Percentiles rank a stretch among this genome's conserved stretches.
Conservation (phyloP, 2,113 vertebrate species). For the Polypterus senegalus region DNA sequence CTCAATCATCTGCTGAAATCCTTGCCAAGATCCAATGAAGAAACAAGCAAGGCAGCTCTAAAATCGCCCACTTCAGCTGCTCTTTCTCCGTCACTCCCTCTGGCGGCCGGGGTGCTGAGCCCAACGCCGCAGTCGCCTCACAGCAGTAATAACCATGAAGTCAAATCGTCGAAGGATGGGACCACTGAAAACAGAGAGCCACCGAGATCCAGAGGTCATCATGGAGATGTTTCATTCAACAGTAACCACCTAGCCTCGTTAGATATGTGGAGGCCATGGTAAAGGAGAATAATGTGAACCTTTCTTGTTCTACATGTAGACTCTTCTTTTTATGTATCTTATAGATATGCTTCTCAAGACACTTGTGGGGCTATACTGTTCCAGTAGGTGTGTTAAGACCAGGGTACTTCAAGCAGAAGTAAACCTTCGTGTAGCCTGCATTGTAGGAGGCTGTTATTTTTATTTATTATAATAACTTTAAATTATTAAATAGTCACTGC, state of each 20-base stretch:
- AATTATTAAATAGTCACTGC: conserved; percentile 55
- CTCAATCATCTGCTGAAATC: conserved; percentile 74
- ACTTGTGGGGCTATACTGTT: conserved; percentile 59
- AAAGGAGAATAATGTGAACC: conserved; percentile 26
- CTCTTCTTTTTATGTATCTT: conserved; percentile 72
- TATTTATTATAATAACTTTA: conserved; percentile 76
- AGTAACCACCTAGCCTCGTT: conserved; percentile 44
- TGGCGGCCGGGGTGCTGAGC: conserved; percentile 7
- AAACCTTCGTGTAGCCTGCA: conserved; percentile 68
- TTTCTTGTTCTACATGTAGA: conserved; percentile 40
- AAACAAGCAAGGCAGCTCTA: conserved; percentile 23
- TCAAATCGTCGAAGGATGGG: conserved; percentile 17
- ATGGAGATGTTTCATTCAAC: conserved; percentile 37
- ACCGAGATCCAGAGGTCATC: conserved; percentile 26
- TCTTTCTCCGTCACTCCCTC: conserved; percentile 8
- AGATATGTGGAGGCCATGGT: conserved; percentile 84
- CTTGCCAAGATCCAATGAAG: conserved; percentile 49
- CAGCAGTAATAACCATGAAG: conserved; percentile 19
- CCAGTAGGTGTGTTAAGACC: conserved; percentile 65
- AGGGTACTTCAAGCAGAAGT: conserved; percentile 77
- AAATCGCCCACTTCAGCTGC: conserved; percentile 15
- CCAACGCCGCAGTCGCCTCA: conserved; percentile 6
- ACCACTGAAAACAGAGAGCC: conserved; percentile 22
- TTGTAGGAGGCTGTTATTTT: conserved; percentile 79
- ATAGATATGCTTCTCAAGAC: conserved; percentile 83